These are phyloP conservation scores for Callocephalon fimbriatum DNA, from an alignment of 2,113 vertebrate genomes.

Conservation along the genomic window DNA sequence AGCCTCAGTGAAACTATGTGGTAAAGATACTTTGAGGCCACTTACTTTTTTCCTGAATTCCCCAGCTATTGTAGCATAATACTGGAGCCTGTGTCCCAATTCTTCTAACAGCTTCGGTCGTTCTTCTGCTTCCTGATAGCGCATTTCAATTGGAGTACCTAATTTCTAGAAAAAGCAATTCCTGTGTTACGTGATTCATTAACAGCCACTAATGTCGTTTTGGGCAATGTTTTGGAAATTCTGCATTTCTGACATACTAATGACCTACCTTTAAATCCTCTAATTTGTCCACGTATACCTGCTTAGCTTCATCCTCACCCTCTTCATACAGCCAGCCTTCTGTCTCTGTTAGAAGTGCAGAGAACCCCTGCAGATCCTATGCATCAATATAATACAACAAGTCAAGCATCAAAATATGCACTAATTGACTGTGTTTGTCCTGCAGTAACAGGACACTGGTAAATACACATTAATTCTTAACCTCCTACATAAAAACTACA, in stretches of 20 bases:
- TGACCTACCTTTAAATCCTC: constrained; percentile 79
- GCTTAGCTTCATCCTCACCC: constrained; percentile 82
- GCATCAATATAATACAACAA: not conserved
- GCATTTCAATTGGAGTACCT: constrained; percentile 79
- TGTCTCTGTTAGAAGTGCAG: constrained; percentile 76
- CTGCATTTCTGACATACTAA: not conserved
- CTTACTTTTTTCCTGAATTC: constrained; percentile 79
- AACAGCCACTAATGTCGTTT: not conserved
- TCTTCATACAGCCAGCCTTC: constrained; percentile 86
- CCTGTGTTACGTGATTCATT: not conserved
- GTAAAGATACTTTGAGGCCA: not conserved
- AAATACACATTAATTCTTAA: not conserved
- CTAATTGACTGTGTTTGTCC: not conserved
- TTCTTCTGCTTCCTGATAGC: constrained; percentile 79
- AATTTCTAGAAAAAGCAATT: constrained; percentile 75
- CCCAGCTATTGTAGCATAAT: constrained; percentile 77
- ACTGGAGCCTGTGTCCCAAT: constrained; percentile 76
- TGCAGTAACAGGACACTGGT: not conserved
- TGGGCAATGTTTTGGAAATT: not conserved
- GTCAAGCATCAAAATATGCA: not conserved
- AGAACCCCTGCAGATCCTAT: constrained; percentile 77
- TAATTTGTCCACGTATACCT: constrained; percentile 82
- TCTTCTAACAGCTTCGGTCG: constrained; percentile 78
- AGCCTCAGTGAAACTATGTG: not conserved
- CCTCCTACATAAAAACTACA: not conserved